Conservation (phyloP, 2,888 invertebrate genomes). For the Esperia sulphurella region DNA sequence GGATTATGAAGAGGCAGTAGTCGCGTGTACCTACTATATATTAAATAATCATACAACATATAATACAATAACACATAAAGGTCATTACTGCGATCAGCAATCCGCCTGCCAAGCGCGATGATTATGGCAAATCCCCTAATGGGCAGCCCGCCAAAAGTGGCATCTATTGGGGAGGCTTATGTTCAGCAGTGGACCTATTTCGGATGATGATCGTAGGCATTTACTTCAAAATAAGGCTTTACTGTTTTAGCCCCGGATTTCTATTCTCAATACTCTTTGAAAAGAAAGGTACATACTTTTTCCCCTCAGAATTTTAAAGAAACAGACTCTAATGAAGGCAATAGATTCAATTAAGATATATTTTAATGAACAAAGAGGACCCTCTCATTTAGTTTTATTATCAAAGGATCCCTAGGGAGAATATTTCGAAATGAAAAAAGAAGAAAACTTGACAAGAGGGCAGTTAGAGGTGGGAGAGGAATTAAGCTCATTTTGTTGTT, state of each 20-base stretch:
- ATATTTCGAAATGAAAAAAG: not conserved
- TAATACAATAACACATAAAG: too few relatives aligned
- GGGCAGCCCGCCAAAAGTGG: too few relatives aligned
- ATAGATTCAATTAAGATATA: conserved; percentile 42
- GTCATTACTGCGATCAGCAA: too few relatives aligned
- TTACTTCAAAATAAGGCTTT: not conserved
- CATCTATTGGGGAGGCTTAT: too few relatives aligned
- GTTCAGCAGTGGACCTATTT: too few relatives aligned
- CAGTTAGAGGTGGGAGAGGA: conserved; percentile 4
- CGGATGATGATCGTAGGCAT: not conserved
- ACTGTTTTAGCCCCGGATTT: not conserved
- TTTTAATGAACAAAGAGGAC: conserved; percentile 34
- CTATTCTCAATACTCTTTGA: not conserved
- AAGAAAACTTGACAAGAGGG: conserved; percentile 6
- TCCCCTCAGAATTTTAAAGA: not conserved
- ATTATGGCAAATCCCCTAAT: too few relatives aligned
- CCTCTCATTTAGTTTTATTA: conserved; percentile 26
- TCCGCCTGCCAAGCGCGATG: too few relatives aligned
- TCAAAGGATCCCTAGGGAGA: conserved; percentile 11
- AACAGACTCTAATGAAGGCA: conserved; percentile 9
- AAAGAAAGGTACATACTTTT: not conserved
- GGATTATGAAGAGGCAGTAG: too few relatives aligned
- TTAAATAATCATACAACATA: too few relatives aligned
- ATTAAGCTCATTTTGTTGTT: conserved; percentile 8
- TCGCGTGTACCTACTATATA: too few relatives aligned